Percentiles rank a stretch among this genome's conserved stretches.
These are phyloP conservation scores for Drosophila neotestacea DNA, from an alignment of 2,888 invertebrate genomes.

Conservation along the genomic window DNA sequence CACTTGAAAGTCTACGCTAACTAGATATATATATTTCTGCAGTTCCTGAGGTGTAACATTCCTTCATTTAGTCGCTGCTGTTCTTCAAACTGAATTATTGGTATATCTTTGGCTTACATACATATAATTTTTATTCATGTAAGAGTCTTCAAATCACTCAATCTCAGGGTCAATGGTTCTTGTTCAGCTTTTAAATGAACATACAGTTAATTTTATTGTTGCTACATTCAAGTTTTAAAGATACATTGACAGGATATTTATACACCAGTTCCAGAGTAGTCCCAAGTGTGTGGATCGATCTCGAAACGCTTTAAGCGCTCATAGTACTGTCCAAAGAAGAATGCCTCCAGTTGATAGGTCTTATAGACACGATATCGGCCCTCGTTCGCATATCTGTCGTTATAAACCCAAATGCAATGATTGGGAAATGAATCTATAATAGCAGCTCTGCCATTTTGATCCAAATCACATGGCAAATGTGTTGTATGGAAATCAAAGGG, in stretches of 20 bases:
- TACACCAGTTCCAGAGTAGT: conserved; percentile 8
- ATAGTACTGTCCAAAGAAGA: conserved; percentile 53
- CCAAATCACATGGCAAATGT: conserved; percentile 53
- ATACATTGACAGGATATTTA: neutral
- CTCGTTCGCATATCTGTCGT: conserved; percentile 34
- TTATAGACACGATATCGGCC: conserved; percentile 46
- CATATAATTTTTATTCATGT: neutral
- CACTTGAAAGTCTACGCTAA: neutral
- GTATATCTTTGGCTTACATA: neutral
- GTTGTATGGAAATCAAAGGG: conserved; percentile 37
- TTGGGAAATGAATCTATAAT: conserved; percentile 20
- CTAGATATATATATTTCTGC: too few relatives aligned
- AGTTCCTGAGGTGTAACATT: too few relatives aligned
- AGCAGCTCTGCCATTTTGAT: conserved; percentile 14
- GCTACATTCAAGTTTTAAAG: neutral
- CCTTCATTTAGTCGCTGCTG: too few relatives aligned
- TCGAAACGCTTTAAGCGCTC: conserved; percentile 56
- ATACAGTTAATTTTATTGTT: conserved; percentile 24
- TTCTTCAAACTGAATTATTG: too few relatives aligned
- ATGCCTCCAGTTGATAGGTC: conserved; percentile 54
- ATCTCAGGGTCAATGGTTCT: neutral
- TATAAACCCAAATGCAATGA: conserved; percentile 48
- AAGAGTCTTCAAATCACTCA: too few relatives aligned
- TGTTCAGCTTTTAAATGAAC: neutral
- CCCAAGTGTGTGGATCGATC: conserved; percentile 86